Percentiles rank a stretch among this genome's conserved stretches.
Evolutionary conservation across 2,113 vertebrate genomes (phyloP).

Genomic region (Apteryx mantelli): DNA sequence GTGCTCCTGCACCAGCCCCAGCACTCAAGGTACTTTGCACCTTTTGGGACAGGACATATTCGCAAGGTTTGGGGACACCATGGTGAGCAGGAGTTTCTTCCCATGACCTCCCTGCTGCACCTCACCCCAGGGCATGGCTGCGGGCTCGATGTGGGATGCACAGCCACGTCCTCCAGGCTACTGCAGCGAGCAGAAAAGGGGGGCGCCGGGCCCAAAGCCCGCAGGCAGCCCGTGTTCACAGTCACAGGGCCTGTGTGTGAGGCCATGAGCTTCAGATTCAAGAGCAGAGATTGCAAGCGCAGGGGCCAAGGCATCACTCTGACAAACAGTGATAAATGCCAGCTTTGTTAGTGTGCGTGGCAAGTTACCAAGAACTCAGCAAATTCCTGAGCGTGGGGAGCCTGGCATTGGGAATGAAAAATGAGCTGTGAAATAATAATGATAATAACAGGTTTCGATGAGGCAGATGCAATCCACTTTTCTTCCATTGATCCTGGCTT

Average conservation of each 20-base stretch:
- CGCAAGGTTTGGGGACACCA: no score
- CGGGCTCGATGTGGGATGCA: background rate
- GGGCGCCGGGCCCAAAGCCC: background rate
- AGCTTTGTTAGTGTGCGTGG: background rate
- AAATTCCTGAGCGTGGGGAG: background rate
- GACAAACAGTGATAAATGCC: background rate
- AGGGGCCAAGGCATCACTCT: background rate
- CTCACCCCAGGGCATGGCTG: background rate
- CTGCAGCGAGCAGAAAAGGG: background rate
- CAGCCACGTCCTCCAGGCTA: background rate
- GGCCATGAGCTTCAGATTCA: background rate
- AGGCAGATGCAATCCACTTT: conserved; percentile 50
- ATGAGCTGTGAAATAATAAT: conserved; percentile 57
- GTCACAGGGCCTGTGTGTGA: background rate
- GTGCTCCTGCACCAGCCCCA: no score
- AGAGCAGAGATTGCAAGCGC: background rate
- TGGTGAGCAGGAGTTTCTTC: no score
- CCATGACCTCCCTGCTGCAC: no score
- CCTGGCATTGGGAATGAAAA: background rate
- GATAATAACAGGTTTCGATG: conserved; percentile 41
- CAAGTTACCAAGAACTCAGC: background rate
- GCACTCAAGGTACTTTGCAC: background rate
- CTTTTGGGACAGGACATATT: background rate
- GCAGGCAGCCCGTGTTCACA: background rate
- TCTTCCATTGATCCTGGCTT: conserved; percentile 29